Evolutionary conservation across 1,140 invertebrate genomes (phyloP).

Genomic region (Dreissena rostriformis): DNA sequence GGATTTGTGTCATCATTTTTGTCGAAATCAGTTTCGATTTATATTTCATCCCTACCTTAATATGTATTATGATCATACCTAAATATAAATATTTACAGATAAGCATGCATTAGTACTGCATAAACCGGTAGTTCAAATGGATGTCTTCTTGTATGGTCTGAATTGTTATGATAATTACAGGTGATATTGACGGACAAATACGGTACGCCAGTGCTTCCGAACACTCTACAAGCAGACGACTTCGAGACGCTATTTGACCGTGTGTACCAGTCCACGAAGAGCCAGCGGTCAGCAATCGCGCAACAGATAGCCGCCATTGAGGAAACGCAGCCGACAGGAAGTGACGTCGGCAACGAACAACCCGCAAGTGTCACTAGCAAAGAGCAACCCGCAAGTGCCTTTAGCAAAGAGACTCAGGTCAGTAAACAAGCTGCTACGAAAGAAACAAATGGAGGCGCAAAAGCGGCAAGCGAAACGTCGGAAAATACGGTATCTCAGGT

Average conservation of each 20-base stretch:
- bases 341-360: not conserved
- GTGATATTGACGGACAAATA: constrained; percentile 98
- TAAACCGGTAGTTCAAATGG: too few relatives aligned
- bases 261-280: not conserved
- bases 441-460: constrained; percentile 7
- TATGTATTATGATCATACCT: too few relatives aligned
- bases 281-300: constrained; percentile 55
- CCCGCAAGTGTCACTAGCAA: not conserved
- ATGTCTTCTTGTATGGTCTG: too few relatives aligned
- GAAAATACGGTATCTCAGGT: not conserved
- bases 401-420: not conserved
- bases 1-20: too few relatives aligned
- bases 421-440: not conserved
- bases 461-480: constrained; percentile 20
- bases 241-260: constrained; percentile 86
- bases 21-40: too few relatives aligned
- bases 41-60: too few relatives aligned
- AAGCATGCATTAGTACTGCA: too few relatives aligned
- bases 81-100: too few relatives aligned
- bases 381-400: not conserved
- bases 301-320: constrained; percentile 65
- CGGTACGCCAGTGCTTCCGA: constrained; percentile 97
- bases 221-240: constrained; percentile 90
- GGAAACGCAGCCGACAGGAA: not conserved
- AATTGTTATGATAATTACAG: constrained; percentile 76